Evolutionary conservation across 2,888 invertebrate species (phyloP), one percentile per base, ranked within the genome.

Genomic region (Pocota personata): DNA sequence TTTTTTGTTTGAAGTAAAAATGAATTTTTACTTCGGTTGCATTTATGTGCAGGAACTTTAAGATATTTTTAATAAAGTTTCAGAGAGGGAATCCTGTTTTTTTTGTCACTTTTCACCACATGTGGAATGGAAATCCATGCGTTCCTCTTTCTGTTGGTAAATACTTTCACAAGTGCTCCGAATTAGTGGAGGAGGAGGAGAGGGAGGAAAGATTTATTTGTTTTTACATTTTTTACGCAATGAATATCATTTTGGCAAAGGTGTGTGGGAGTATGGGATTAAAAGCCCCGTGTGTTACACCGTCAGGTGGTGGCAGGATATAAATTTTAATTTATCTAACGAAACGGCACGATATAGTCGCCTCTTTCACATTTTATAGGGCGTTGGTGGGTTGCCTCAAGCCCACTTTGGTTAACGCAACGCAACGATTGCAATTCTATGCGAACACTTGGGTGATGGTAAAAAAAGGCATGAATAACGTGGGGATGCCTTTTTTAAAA

Each of bases 291-390:
- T 37, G 58, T 40, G 62, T 62, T 32, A 55, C 48, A 37, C 55
- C 21, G 35, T 30, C 78, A 79, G 62, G 60, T 79, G 71, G 78
- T 78, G 78, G 71, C 52, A 43, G 64, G 21, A 72, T 58, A 79
- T 72, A 79, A 57, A 64, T 79, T 79, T 79, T 66, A 72, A 72
- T 79, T 79, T 79, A 79, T 64, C 64, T 79, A 64, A 78, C 71
- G 62, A 50, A 62, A 60, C 27, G 77, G 24, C 46, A 40, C 21
- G 48, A 43, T 67, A 67, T 48, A 46, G 57, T 66, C 48, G 46
- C 14, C 16, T 27, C 58, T 21, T 40, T 21, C 16, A 32, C 32
- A 16, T 62, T 46, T 48, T 24, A 16, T 7, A 27, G 73, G 30
- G 48, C 24, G 48, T 10, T 21, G 37, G 21, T 27, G 27, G n/a